Conservation (phyloP, 2,888 invertebrate genomes). For the Agriopis aurantiaria region DNA sequence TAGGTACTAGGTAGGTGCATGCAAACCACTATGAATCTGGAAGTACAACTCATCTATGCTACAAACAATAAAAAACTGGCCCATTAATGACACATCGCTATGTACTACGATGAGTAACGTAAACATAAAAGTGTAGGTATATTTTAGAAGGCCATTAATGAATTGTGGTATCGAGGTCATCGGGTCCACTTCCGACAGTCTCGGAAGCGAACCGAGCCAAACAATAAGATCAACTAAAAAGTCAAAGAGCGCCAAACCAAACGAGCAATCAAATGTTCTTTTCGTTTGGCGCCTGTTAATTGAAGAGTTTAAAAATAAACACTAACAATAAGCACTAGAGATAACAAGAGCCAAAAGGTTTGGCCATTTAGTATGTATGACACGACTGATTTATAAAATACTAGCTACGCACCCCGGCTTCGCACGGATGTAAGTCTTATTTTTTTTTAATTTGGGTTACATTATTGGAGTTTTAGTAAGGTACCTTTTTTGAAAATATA, state of each 20-base stretch:
- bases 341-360: too few species aligned
- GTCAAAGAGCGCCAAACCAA: background rate
- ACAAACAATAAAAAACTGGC: background rate
- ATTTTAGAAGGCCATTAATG: slow-evolving; percentile 29
- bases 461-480: too few species aligned
- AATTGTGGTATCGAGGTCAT: slow-evolving; percentile 50
- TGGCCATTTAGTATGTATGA: too few species aligned
- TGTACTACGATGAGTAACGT: slow-evolving; percentile 19
- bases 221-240: slow-evolving; percentile 10
- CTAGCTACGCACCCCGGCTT: too few species aligned
- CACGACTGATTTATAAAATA: too few species aligned
- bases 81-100: background rate
- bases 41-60: background rate
- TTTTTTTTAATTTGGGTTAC: too few species aligned
- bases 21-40: too few species aligned
- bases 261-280: background rate
- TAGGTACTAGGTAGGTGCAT: too few species aligned
- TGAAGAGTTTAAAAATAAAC: background rate
- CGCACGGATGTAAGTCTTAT: too few species aligned
- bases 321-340: too few species aligned
- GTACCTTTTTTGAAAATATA: too few species aligned
- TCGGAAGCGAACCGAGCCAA: slow-evolving; percentile 16
- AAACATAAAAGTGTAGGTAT: slow-evolving; percentile 19
- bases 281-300: slow-evolving; percentile 5
- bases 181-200: slow-evolving; percentile 53